Conservation (phyloP, 2,797 vertebrate genomes). For the Pangasius sanitwongsei region DNA sequence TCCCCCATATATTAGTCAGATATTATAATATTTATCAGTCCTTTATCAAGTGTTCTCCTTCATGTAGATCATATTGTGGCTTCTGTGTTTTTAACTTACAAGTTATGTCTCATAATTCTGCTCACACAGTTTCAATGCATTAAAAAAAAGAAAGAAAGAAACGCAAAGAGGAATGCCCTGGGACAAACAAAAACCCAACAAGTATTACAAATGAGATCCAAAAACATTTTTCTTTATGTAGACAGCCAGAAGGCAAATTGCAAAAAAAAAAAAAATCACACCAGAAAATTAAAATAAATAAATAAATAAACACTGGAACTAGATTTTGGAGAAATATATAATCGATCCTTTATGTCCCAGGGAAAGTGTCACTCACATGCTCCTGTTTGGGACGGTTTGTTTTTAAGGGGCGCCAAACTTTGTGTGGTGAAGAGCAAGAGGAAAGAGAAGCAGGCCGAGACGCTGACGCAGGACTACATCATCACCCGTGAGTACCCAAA, state of each 20-base stretch:
- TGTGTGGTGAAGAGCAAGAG: constrained; percentile 94
- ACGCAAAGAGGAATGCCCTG: too few species aligned
- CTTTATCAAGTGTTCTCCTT: neutral
- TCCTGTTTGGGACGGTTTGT: neutral
- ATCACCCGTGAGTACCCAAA: constrained; percentile 88
- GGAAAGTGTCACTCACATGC: neutral
- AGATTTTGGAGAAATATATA: neutral
- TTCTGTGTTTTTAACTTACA: neutral
- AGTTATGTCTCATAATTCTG: neutral
- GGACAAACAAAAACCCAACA: neutral
- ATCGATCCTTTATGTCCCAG: neutral
- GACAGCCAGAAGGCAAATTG: neutral
- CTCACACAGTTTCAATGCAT: neutral
- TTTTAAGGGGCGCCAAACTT: constrained; percentile 89
- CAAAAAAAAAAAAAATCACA: too few species aligned
- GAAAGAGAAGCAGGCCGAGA: constrained; percentile 90
- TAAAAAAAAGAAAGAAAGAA: neutral
- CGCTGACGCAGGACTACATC: constrained; percentile 96
- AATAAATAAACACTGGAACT: neutral
- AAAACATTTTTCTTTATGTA: neutral
- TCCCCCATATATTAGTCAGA: neutral
- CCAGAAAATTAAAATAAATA: neutral
- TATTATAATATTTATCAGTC: neutral
- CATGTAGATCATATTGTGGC: neutral
- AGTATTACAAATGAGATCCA: neutral